Conservation (phyloP, 2,113 vertebrate genomes). For the Heterotis niloticus region DNA sequence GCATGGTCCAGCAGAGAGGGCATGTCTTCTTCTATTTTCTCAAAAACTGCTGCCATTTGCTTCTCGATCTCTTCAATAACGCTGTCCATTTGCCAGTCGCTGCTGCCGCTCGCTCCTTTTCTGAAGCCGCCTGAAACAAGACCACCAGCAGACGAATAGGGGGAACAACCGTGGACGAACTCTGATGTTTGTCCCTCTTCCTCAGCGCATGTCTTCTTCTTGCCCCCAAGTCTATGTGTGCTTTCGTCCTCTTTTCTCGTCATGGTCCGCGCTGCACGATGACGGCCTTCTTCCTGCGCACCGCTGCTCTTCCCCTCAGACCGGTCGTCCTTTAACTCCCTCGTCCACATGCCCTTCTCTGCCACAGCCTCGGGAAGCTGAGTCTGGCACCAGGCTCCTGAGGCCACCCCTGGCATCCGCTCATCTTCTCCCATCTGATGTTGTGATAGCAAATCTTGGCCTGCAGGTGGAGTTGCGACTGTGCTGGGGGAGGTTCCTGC, state of each 20-base stretch:
- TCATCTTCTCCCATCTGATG: constrained; percentile 44
- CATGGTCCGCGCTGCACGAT: neutral
- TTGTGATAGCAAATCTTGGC: constrained; percentile 39
- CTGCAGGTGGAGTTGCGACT: constrained; percentile 29
- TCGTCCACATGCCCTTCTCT: constrained; percentile 42
- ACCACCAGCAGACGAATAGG: constrained; percentile 50
- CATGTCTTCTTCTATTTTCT: constrained; percentile 74
- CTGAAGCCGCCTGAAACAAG: constrained; percentile 56
- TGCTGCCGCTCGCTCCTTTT: constrained; percentile 41
- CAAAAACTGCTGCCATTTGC: constrained; percentile 71
- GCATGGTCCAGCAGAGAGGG: constrained; percentile 69
- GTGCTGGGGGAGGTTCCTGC: constrained; percentile 38
- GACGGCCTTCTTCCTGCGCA: constrained; percentile 35
- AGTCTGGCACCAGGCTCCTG: constrained; percentile 67
- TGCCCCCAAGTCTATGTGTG: constrained; percentile 51
- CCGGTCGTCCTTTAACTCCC: constrained; percentile 47
- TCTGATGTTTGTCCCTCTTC: constrained; percentile 45
- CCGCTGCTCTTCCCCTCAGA: constrained; percentile 38
- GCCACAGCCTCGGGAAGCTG: constrained; percentile 66
- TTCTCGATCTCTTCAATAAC: constrained; percentile 73
- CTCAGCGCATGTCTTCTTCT: constrained; percentile 48
- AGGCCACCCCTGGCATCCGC: constrained; percentile 31
- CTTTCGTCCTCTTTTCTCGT: constrained; percentile 39
- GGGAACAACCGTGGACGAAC: constrained; percentile 52
- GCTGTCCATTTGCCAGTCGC: constrained; percentile 73